Evolutionary conservation across 1,140 invertebrate genomes (phyloP).

Genomic region (Cephus cinctus): DNA sequence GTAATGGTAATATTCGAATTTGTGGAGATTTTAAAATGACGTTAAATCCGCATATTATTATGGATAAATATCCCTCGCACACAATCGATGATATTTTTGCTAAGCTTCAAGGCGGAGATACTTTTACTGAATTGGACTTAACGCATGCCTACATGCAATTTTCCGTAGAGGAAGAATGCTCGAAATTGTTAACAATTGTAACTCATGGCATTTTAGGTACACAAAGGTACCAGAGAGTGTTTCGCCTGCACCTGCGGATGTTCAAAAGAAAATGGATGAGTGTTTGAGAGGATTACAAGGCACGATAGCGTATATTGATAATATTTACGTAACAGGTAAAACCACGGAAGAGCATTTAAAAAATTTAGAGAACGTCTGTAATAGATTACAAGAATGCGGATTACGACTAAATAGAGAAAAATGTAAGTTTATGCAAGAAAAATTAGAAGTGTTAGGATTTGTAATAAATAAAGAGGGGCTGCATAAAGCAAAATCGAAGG

Average conservation of each 20-base stretch:
- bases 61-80: not conserved
- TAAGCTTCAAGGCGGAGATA: not conserved
- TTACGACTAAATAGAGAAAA: conserved; percentile 10
- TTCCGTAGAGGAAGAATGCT: conserved; percentile 3
- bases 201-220: conserved; percentile 13
- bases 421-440: conserved; percentile 7
- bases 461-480: conserved; percentile 25
- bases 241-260: conserved; percentile 2
- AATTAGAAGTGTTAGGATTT: conserved; percentile 22
- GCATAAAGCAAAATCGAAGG: conserved; percentile 11
- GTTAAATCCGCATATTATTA: not conserved
- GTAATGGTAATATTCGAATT: not conserved
- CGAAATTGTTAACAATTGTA: conserved; percentile 15
- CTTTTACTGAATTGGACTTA: not conserved
- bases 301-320: conserved; percentile 9
- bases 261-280: conserved; percentile 12
- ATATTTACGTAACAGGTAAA: conserved; percentile 5
- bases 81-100: not conserved
- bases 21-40: not conserved
- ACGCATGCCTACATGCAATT: not conserved
- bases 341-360: not conserved
- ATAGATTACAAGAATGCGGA: conserved; percentile 2
- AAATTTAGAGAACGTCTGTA: conserved; percentile 6
- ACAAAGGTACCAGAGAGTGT: no score
- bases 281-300: conserved; percentile 3